Evolutionary conservation across 1,140 invertebrate genomes (phyloP), one percentile per base, ranked within the genome.

Genomic region (Drosophila prosaltans): DNA sequence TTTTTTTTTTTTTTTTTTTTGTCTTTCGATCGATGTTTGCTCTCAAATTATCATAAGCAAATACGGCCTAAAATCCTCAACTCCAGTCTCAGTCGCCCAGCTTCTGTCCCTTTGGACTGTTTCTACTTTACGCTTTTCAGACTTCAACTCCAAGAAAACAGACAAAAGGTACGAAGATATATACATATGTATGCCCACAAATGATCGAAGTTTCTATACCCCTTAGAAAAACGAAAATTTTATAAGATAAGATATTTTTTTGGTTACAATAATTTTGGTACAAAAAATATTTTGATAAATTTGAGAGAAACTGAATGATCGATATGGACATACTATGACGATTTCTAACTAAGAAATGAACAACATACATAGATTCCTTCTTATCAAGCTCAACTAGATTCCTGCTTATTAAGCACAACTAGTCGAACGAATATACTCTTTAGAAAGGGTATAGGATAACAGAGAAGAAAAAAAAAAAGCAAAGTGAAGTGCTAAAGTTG

Each of bases 1-100:
- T 72, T 67, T 72, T 73, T 89, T 72, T 72, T 67, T 72, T 73
- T 89, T 16, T 16, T 16, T 16, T 16, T 16, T 88, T 78, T 80
- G 73, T 70, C 89, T 88, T 89, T 78, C 84, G 80, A 88, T 81
- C 51, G 78, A 65, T 91, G 81, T 85, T 85, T 90, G 84, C 89
- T 91, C 89, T 91, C 81, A 72, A 91, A 91, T 91, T 91, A 91
- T 86, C 89, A 91, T 91, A 91, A 91, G 77, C 80, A 91, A 91
- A 91, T 83, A 91, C 43, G 70, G 51, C 43, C 71, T 54, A 68
- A 45, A 51, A 55, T 63, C 45, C 10, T 54, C 60, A 16, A 30
- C 51, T 43, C 36, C 65, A 54, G 72, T 51, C 55, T 71, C 60
- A 28, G 9, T 30, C 60, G 16, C 16, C 45, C n/a, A 28, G 30